Base-by-base conservation (phyloP, 2,888 invertebrate species). In the Morpho deidamia region DNA sequence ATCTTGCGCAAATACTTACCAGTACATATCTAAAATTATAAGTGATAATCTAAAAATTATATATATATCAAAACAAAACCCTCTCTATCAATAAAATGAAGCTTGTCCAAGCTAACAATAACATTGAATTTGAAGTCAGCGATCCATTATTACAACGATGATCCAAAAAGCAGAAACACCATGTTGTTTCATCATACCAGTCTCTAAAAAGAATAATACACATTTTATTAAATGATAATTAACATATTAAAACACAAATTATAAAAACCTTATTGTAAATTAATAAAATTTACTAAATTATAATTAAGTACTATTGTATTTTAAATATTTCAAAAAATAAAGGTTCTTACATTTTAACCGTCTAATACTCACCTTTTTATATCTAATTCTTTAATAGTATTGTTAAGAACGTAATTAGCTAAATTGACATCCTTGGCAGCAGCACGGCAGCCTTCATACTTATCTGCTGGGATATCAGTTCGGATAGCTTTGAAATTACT, bases 81-180 rank as follows among this genome's bases (percentile, higher is more conserved):
- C 63, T 63, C 69, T 69, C 74, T n/a, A 60, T 62, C 45, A 74
- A 66, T 56, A 74, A 64, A 48, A 75, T 41, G 50, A 67, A 44
- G 59, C 71, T 60, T 64, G 73, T 67, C 46, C 72, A 62, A 7
- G 77, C 72, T 65, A 82, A 65, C 59, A 78, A 67, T 44, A 72
- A 67, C 58, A 80, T 67, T 62, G 90, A 82, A 38, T 69, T 65
- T 33, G 76, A 66, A 11, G 71, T 57, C 37, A 64, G 63, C 7
- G 80, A 56, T 7, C 90, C 90, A 41, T 86, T 77, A 70, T 97
- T 97, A 80, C 97, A 97, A 69, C 97, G 92, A 73, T 97, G 95
- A 78, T 97, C 97, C 62, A 97, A 93, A 76, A 96, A 96, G 76
- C 97, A 97, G 79, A 97, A 96, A 78, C 97, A 97, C 92, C 94